Evolutionary conservation across 1,140 invertebrate species (phyloP), one percentile per base, ranked within the genome.

Genomic region (Doryteuthis pealeii): DNA sequence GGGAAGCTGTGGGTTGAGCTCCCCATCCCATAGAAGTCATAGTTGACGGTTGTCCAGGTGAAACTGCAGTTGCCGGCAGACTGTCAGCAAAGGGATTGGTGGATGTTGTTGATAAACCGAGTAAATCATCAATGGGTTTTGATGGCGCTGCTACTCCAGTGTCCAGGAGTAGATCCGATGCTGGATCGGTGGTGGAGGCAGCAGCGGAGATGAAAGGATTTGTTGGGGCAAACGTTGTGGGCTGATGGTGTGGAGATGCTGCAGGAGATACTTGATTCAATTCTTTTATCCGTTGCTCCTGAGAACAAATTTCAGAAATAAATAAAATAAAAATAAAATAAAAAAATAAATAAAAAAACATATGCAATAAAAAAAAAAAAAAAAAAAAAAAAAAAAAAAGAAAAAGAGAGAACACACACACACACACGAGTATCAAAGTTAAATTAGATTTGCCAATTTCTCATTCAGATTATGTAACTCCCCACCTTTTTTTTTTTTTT

Each of bases 71-170:
- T 68, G 78, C 82, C 68, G 85, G 81, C n/a, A 85, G 80, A 75
- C 80, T 94, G 84, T 96, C 94, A 43, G 94, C 93, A 87, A 97
- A 97, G 31, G 96, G 96, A 91, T 97, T 97, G 91, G 90, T 93
- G 65, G 81, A 77, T 69, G 77, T 32, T 70, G 77, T 32, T 68
- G 76, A 32, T 78, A 97, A 89, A 83, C 95, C 93, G 45, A 97
- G 90, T 74, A 97, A 89, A 89, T 97, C 96, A 83, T 96, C 95
- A 10, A 94, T 95, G 31, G 94, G 93, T 89, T 93, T 95, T 45
- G 85, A 81, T n/a, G 86, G 69, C 79, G 81, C 78, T 70, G 78
- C 70, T 28, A 79, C 86, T 54, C 73, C 70, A 1, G 73, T 40
- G 4, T 74, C 32, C 22, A 89, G 72, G 74, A 88, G 82, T 33